Base-by-base conservation (phyloP, 2,888 invertebrate genomes). In the Erebia aethiops region DNA sequence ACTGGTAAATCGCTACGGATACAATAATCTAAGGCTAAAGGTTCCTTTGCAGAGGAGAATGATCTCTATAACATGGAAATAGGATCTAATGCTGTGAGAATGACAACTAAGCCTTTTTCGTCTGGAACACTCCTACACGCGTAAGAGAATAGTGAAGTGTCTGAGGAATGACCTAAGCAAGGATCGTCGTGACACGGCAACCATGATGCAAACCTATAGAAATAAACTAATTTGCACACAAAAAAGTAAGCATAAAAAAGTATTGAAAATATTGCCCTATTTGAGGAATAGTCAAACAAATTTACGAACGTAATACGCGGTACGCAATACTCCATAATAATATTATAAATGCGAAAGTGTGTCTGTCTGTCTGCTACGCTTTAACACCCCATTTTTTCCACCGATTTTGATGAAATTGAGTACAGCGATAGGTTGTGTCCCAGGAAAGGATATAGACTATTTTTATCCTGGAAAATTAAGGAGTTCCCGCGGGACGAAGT, bases 121-220 rank as follows among this genome's bases (percentile, higher is more conserved):
- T 71, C 74, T 75, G 71, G 73, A 78, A 75, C 78, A 87, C 87
- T 82, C 87, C 87, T 87, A 88, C 87, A 85, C 86, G 84, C 83
- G 82, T 82, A 81, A 86, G 84, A 85, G 86, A 85, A 84, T 83
- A 80, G 74, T 73, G 75, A 71, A 81, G 81, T 83, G 82, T 84
- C 85, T 74, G 54, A 78, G 74, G 76, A 78, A 80, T 84, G 81
- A 82, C 76, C 77, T 80, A 76, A 81, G 76, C 77, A 77, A 75
- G 69, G 72, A 74, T 70, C 69, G 26, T 61, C 49, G 61, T 46
- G 35, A 64, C 73, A 74, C 66, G 68, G 71, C 71, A 61, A 70
- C 76, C 71, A 76, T 71, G 51, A 52, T 68, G 21, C 49, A 41
- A 35, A n/a, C 1, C 41, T 43, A 43, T 43, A 10, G 10, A 43